Conservation (phyloP, 2,888 invertebrate species). For the Yponomeuta malinellus region DNA sequence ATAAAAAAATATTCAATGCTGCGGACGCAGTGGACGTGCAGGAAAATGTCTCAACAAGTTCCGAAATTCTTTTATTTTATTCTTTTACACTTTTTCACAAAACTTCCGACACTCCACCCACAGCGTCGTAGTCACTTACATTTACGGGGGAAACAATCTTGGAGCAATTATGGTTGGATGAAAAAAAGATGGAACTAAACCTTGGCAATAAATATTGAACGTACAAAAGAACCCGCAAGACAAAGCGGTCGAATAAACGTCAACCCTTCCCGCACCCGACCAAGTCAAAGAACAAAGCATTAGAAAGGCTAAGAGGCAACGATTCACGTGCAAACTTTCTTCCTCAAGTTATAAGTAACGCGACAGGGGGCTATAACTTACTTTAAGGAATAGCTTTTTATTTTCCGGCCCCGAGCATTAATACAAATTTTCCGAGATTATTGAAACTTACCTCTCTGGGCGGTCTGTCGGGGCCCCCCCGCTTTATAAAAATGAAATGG, state of each 20-base stretch:
- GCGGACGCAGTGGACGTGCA: not conserved
- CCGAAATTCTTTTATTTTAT: not conserved
- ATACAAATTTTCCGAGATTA: conserved; percentile 48
- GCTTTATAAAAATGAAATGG: conserved; percentile 14
- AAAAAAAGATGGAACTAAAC: conserved; percentile 4
- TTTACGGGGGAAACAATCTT: not conserved
- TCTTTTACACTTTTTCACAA: not conserved
- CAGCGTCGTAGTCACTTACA: not conserved
- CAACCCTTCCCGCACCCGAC: conserved; percentile 26
- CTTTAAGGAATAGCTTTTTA: conserved; percentile 43
- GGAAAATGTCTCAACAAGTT: not conserved
- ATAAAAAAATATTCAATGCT: not conserved
- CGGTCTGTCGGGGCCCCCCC: conserved; percentile 25
- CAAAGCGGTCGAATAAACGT: conserved; percentile 28
- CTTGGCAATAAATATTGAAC: conserved; percentile 22
- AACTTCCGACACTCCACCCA: not conserved
- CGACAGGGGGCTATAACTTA: conserved; percentile 43
- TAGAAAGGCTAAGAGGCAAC: conserved; percentile 32
- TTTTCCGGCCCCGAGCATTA: conserved; percentile 44
- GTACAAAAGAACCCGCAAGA: conserved; percentile 20
- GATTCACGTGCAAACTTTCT: conserved; percentile 37
- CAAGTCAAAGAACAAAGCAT: conserved; percentile 33
- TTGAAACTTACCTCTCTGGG: conserved; percentile 33
- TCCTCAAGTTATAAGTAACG: conserved; percentile 43
- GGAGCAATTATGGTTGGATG: not conserved